Evolutionary conservation across 2,113 vertebrate genomes (phyloP).

Genomic region (Syngnathus floridae): DNA sequence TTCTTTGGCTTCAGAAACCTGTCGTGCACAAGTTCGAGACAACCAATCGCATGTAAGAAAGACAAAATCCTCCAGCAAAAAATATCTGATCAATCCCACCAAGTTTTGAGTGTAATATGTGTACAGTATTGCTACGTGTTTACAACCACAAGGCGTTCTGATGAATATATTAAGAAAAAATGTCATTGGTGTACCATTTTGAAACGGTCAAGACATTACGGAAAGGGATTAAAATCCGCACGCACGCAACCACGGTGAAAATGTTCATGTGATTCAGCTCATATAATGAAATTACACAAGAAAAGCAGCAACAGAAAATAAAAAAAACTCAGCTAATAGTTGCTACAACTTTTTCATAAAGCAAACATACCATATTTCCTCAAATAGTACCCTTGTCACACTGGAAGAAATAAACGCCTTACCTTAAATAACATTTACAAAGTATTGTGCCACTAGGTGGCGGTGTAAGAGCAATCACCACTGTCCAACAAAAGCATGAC

Average conservation of each 20-base stretch:
- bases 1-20: constrained; percentile 62
- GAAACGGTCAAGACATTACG: constrained; percentile 28
- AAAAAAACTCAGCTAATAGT: not conserved
- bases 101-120: constrained; percentile 22
- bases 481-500: not conserved
- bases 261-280: constrained; percentile 31
- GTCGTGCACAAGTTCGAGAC: constrained; percentile 17
- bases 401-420: not conserved
- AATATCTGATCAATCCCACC: constrained; percentile 2
- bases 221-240: constrained; percentile 22
- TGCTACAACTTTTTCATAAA: not conserved
- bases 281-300: constrained; percentile 41
- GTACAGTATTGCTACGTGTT: constrained; percentile 47
- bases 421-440: not conserved
- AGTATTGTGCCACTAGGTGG: not conserved
- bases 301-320: constrained; percentile 39
- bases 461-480: not conserved
- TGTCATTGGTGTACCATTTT: constrained; percentile 59
- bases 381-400: not conserved
- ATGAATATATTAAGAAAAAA: constrained; percentile 30
- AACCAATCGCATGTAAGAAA: not conserved
- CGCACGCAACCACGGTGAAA: constrained; percentile 24
- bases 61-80: constrained; percentile 4
- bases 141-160: constrained; percentile 17
- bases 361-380: constrained; percentile 10